Conservation (phyloP, 2,113 vertebrate species). For the Cacatua alba region DNA sequence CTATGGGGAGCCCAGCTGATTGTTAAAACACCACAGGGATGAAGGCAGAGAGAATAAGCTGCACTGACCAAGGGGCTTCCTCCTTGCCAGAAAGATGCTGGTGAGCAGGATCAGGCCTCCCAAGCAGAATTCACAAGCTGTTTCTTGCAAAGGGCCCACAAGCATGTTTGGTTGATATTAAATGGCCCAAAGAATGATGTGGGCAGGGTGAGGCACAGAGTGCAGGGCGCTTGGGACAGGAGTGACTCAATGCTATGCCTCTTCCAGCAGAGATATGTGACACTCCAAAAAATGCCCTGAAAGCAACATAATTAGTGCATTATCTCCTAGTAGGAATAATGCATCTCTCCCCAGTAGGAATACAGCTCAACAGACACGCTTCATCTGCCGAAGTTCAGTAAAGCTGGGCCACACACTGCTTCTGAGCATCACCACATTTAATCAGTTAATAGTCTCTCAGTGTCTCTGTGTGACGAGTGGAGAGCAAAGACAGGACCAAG, state of each 20-base stretch:
- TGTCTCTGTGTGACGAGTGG: not conserved
- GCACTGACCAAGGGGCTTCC: not conserved
- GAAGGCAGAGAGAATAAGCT: not conserved
- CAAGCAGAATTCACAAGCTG: accelerated
- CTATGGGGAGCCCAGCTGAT: accelerated
- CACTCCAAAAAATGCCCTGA: not conserved
- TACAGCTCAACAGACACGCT: not conserved
- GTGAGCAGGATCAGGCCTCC: not conserved
- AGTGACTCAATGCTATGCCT: not conserved
- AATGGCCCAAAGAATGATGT: not conserved
- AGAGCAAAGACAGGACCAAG: not conserved
- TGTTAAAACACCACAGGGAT: accelerated
- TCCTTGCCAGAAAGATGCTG: not conserved
- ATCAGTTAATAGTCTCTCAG: not conserved
- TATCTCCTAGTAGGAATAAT: not conserved
- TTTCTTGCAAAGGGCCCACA: not conserved
- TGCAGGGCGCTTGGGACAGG: not conserved
- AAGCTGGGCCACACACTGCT: not conserved
- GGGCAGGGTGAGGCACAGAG: not conserved
- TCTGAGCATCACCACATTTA: not conserved
- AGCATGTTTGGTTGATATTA: not conserved
- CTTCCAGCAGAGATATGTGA: not conserved
- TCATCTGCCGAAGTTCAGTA: not conserved
- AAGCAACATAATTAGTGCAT: not conserved
- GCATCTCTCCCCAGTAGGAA: not conserved